Percentiles rank a stretch among this genome's conserved stretches.
Conservation (phyloP, 2,888 invertebrate species). For the Perizoma affinitatum region DNA sequence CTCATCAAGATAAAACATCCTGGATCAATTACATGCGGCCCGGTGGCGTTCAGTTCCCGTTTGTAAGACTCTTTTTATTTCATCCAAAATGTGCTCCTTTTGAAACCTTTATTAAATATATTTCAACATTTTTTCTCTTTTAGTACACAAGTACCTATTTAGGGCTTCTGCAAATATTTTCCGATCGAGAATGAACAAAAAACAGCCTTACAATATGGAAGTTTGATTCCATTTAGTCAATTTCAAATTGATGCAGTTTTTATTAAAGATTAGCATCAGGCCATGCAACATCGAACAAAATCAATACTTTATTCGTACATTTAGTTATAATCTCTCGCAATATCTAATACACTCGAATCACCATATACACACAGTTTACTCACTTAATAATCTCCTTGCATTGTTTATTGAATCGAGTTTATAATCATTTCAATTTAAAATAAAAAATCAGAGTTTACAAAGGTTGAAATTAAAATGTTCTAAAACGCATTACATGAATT, state of each 20-base stretch:
- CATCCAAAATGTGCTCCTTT: slow-evolving; percentile 35
- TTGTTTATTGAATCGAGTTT: slow-evolving; percentile 35
- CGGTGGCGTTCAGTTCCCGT: slow-evolving; percentile 75
- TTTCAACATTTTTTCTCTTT: slow-evolving; percentile 38
- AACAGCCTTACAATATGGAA: slow-evolving; percentile 55
- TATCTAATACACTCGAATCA: slow-evolving; percentile 25
- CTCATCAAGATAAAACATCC: slow-evolving; percentile 81
- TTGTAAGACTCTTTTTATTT: slow-evolving; percentile 59
- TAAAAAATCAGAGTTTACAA: slow-evolving; percentile 64
- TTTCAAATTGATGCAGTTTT: slow-evolving; percentile 67
- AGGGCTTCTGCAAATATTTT: slow-evolving; percentile 24
- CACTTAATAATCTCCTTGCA: slow-evolving; percentile 30
- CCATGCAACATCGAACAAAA: slow-evolving; percentile 56
- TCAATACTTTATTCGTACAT: slow-evolving; percentile 46
- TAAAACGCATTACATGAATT: slow-evolving; percentile 49
- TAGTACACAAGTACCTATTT: slow-evolving; percentile 23
- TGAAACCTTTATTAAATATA: slow-evolving; percentile 21
- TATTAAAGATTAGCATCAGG: slow-evolving; percentile 72
- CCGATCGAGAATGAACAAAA: slow-evolving; percentile 42
- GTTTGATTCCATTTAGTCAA: slow-evolving; percentile 62
- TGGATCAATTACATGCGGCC: slow-evolving; percentile 81
- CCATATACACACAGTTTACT: slow-evolving; percentile 27
- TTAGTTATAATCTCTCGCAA: slow-evolving; percentile 30
- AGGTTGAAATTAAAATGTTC: slow-evolving; percentile 78
- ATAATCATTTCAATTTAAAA: slow-evolving; percentile 50